Conservation (phyloP, 2,888 invertebrate species). For the Microctonus hyperodae region DNA sequence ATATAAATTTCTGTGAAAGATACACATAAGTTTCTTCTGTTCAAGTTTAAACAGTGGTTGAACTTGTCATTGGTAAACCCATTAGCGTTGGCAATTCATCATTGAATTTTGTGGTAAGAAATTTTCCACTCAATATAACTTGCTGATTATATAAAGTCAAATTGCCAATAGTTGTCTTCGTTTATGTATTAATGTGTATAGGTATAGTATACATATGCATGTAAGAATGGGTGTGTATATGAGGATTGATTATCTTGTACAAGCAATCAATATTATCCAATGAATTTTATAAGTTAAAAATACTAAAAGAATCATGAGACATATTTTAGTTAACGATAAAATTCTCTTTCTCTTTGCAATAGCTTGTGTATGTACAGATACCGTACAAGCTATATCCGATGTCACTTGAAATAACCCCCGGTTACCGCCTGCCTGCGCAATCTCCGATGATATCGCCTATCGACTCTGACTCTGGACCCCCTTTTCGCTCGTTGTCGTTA, state of each 20-base stretch:
- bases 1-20: not conserved
- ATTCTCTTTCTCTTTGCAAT: constrained; percentile 5
- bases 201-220: too few species aligned
- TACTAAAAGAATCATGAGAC: not conserved
- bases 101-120: not conserved
- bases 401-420: constrained; percentile 14
- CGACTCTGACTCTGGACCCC: constrained; percentile 13
- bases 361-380: not conserved
- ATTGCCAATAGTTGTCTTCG: not conserved
- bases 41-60: constrained; percentile 16
- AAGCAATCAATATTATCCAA: not conserved
- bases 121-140: constrained; percentile 13
- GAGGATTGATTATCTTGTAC: too few species aligned
- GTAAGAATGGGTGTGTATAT: too few species aligned
- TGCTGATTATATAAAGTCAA: not conserved
- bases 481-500: constrained; percentile 18
- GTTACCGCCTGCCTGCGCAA: constrained; percentile 14
- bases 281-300: not conserved
- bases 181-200: too few species aligned
- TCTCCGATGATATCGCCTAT: constrained; percentile 30
- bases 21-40: constrained; percentile 5
- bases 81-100: constrained; percentile 18
- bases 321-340: not conserved
- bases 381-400: constrained; percentile 16
- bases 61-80: constrained; percentile 20